Conservation (phyloP, 1,140 invertebrate genomes). For the Platorchestia sp. region DNA sequence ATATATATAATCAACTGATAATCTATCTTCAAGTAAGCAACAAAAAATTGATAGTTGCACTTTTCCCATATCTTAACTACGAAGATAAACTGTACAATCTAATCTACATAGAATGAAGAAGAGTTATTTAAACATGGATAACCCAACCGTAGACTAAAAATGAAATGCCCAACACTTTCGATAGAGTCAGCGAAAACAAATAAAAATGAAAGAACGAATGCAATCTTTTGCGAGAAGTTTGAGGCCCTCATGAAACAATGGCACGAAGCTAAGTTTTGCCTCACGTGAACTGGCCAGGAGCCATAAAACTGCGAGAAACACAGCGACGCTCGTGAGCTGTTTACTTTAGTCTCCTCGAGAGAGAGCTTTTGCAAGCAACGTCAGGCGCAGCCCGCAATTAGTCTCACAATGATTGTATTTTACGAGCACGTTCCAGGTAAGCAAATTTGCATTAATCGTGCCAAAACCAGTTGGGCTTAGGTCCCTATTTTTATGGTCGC, state of each 20-base stretch:
- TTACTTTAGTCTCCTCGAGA: conserved; percentile 10
- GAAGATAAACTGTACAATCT: not conserved
- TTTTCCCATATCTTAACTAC: not conserved
- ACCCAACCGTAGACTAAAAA: not conserved
- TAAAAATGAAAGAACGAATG: not conserved
- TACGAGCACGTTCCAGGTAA: conserved; percentile 45
- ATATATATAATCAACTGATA: too few relatives aligned
- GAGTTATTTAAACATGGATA: not conserved
- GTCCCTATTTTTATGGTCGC: conserved; percentile 22
- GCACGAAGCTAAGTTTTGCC: not conserved
- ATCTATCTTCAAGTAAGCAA: too few relatives aligned
- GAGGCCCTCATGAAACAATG: not conserved
- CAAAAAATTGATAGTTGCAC: too few relatives aligned
- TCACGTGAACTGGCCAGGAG: not conserved
- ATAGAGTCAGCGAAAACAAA: not conserved
- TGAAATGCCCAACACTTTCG: not conserved
- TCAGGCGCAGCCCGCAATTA: conserved; percentile 26
- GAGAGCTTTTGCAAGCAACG: not conserved
- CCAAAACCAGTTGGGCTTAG: conserved; percentile 16
- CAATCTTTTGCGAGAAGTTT: not conserved
- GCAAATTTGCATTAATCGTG: conserved; percentile 48
- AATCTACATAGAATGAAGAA: not conserved
- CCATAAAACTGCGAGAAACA: not conserved
- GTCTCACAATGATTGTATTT: conserved; percentile 48
- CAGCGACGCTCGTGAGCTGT: not conserved